phyloP scores from a whole-genome alignment of 2,888 invertebrate species.

The Athetis lepigone region DNA sequence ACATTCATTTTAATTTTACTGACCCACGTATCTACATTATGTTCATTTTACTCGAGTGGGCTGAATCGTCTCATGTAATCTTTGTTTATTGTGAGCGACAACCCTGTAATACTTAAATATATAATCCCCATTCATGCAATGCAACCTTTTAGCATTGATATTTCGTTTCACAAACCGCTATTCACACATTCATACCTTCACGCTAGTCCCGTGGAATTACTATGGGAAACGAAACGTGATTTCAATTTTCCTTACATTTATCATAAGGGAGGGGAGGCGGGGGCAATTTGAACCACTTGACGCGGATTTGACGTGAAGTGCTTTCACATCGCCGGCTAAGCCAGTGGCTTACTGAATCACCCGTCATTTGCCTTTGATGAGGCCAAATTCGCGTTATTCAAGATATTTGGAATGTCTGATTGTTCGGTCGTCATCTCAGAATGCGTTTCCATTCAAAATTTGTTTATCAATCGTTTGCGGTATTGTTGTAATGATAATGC shows the following conservation, averaged over 20 bases:
- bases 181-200: slow-evolving; percentile 71
- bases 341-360: slow-evolving; percentile 81
- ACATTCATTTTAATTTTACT: slow-evolving; percentile 48
- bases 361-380: slow-evolving; percentile 82
- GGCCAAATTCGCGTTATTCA: slow-evolving; percentile 76
- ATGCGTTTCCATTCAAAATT: slow-evolving; percentile 53
- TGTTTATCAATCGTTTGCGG: slow-evolving; percentile 44
- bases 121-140: slow-evolving; percentile 60
- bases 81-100: slow-evolving; percentile 48
- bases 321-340: slow-evolving; percentile 77
- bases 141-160: slow-evolving; percentile 72
- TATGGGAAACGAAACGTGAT: slow-evolving; percentile 80
- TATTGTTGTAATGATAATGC: slow-evolving; percentile 40
- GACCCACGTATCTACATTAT: slow-evolving; percentile 21
- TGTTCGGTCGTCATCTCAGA: slow-evolving; percentile 59
- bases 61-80: slow-evolving; percentile 36
- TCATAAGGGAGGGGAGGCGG: slow-evolving; percentile 73
- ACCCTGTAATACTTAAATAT: slow-evolving; percentile 49
- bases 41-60: slow-evolving; percentile 24
- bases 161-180: slow-evolving; percentile 70
- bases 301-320: slow-evolving; percentile 82
- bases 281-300: slow-evolving; percentile 83
- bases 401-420: slow-evolving; percentile 71
- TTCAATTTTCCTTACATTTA: slow-evolving; percentile 84
- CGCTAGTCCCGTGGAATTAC: slow-evolving; percentile 68